Evolutionary conservation across 2,797 vertebrate genomes (phyloP).

Genomic region (Acomys russatus): DNA sequence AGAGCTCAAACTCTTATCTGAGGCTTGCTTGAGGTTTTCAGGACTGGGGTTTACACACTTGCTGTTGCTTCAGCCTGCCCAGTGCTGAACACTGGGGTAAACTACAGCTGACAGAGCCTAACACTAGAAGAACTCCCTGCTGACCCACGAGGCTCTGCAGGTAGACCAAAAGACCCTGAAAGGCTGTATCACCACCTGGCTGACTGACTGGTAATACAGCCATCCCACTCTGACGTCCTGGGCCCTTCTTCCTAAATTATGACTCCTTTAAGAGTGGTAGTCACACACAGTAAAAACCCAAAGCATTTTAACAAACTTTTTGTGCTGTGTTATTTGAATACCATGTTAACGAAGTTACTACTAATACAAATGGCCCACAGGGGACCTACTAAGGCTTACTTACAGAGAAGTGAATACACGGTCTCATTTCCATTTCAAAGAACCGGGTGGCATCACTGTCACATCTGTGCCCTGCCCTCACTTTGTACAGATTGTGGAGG

Average conservation of each 20-base stretch:
- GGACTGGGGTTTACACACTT: too few species aligned
- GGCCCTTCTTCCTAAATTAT: slow-evolving; percentile 54
- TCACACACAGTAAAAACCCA: not conserved
- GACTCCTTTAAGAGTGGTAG: slow-evolving; percentile 58
- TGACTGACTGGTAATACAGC: not conserved
- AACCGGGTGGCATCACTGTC: not conserved
- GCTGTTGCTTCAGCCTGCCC: not conserved
- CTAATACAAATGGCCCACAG: not conserved
- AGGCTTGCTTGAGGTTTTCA: not conserved
- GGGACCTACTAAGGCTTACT: slow-evolving; percentile 32
- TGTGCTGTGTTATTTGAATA: slow-evolving; percentile 40
- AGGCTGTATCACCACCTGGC: not conserved
- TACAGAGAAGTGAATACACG: not conserved
- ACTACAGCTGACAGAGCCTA: not conserved
- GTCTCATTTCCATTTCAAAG: slow-evolving; percentile 41
- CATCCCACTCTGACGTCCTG: not conserved
- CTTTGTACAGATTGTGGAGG: slow-evolving; percentile 13
- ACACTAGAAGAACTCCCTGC: not conserved
- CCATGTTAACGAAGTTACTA: slow-evolving; percentile 22
- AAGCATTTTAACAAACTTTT: not conserved
- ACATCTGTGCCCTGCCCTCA: not conserved
- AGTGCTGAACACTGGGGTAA: not conserved
- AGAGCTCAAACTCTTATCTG: not conserved
- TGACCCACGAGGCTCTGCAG: not conserved
- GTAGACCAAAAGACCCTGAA: not conserved